phyloP scores from a whole-genome alignment of 2,888 invertebrate species.

The Malacosoma neustria region DNA sequence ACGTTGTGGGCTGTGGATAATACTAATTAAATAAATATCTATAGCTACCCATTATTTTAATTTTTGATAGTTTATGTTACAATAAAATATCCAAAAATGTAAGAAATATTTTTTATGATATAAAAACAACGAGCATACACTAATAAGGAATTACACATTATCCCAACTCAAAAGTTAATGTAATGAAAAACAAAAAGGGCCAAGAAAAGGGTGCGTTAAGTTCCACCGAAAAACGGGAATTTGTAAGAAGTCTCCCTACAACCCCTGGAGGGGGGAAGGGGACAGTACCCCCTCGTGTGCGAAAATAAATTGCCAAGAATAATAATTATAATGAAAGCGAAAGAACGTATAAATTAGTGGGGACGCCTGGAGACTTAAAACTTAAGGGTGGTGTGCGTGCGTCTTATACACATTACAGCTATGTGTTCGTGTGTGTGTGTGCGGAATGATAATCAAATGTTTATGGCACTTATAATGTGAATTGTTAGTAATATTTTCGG shows the following conservation, averaged over 20 bases:
- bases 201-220: slow-evolving; percentile 75
- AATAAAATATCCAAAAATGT: too few relatives aligned
- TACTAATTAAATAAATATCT: too few relatives aligned
- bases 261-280: slow-evolving; percentile 35
- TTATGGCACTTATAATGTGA: background rate
- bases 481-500: too few relatives aligned
- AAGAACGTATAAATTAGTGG: slow-evolving; percentile 76
- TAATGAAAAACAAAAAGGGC: slow-evolving; percentile 76
- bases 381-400: slow-evolving; percentile 31
- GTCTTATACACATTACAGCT: slow-evolving; percentile 19
- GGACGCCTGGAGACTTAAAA: slow-evolving; percentile 62
- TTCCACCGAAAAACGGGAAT: slow-evolving; percentile 74
- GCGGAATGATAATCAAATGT: slow-evolving; percentile 9
- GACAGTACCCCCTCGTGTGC: slow-evolving; percentile 69
- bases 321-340: slow-evolving; percentile 76
- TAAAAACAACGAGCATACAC: slow-evolving; percentile 52
- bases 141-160: slow-evolving; percentile 47
- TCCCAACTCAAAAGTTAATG: slow-evolving; percentile 72
- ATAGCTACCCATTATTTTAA: background rate
- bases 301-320: slow-evolving; percentile 76
- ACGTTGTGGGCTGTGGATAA: too few relatives aligned
- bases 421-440: slow-evolving; percentile 13
- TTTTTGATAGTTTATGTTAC: slow-evolving; percentile 2
- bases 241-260: slow-evolving; percentile 66
- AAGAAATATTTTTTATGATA: slow-evolving; percentile 37